Conservation (phyloP, 2,113 vertebrate species). For the Glaucomys volans region DNA sequence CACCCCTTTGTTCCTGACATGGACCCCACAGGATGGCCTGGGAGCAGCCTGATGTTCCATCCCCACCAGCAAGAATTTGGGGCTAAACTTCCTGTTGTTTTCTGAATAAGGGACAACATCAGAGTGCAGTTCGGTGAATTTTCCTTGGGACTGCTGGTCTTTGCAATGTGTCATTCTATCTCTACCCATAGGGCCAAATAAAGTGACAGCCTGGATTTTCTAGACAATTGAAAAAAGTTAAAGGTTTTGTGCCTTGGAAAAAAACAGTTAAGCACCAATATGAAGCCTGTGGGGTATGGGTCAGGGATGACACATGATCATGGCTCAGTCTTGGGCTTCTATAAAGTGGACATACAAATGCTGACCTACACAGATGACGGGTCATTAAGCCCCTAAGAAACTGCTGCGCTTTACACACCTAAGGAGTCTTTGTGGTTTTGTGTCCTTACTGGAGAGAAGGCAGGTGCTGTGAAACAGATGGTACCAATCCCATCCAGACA, state of each 20-base stretch:
- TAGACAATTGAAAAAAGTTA: background rate
- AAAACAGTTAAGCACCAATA: background rate
- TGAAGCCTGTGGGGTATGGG: background rate
- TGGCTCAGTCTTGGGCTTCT: background rate
- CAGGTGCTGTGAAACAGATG: background rate
- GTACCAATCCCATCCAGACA: background rate
- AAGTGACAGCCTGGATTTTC: background rate
- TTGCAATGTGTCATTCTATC: no score
- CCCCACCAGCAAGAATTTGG: background rate
- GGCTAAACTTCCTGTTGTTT: background rate
- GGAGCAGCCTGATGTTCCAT: background rate
- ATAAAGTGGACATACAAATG: background rate
- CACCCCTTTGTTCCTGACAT: background rate
- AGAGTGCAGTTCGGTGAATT: background rate
- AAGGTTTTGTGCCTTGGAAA: background rate
- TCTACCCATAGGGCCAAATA: background rate
- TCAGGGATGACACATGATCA: background rate
- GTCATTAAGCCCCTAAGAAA: background rate
- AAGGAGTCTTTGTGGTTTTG: no score
- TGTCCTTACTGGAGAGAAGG: background rate
- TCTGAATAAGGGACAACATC: background rate
- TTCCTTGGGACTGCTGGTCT: background rate
- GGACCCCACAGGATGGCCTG: background rate
- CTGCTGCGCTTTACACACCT: background rate
- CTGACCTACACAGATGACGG: fast-evolving